Percentiles rank a stretch among this genome's conserved stretches.
phyloP scores from a whole-genome alignment of 2,888 invertebrate species.

The Conchocele bisecta region DNA sequence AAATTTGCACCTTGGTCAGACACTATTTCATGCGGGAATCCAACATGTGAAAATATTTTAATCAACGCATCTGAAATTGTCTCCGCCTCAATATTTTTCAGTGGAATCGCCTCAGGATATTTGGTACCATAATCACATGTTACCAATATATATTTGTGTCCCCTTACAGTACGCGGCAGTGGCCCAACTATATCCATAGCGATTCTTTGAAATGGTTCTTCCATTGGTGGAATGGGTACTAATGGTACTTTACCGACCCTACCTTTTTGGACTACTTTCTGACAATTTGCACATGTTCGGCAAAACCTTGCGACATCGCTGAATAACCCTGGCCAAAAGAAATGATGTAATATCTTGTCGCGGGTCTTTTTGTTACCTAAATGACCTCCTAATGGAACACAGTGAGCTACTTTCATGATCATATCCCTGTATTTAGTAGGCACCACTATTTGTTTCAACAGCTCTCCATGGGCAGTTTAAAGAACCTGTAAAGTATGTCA shows the following conservation, averaged over 20 bases:
- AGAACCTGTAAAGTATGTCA: neutral
- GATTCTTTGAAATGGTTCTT: neutral
- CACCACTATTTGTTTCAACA: neutral
- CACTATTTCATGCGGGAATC: neutral
- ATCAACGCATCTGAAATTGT: neutral
- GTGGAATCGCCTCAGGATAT: neutral
- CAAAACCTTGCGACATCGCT: conserved; percentile 3
- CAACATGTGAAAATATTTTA: neutral
- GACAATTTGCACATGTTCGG: neutral
- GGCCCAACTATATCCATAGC: conserved; percentile 7
- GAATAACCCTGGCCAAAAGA: conserved; percentile 9
- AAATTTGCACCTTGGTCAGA: too few species aligned
- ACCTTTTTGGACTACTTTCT: neutral
- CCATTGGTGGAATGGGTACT: conserved; percentile 9
- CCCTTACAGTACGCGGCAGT: neutral
- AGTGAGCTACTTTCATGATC: neutral
- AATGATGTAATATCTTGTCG: conserved; percentile 4
- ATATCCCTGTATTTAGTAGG: neutral
- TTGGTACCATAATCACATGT: conserved; percentile 7
- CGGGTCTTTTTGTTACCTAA: neutral
- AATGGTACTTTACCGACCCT: neutral
- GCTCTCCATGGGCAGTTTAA: neutral
- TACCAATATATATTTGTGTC: conserved; percentile 5
- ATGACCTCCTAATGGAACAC: conserved; percentile 1
- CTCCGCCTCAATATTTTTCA: neutral